Conservation (phyloP, 2,797 vertebrate genomes). For the Enteromius argenteus region DNA sequence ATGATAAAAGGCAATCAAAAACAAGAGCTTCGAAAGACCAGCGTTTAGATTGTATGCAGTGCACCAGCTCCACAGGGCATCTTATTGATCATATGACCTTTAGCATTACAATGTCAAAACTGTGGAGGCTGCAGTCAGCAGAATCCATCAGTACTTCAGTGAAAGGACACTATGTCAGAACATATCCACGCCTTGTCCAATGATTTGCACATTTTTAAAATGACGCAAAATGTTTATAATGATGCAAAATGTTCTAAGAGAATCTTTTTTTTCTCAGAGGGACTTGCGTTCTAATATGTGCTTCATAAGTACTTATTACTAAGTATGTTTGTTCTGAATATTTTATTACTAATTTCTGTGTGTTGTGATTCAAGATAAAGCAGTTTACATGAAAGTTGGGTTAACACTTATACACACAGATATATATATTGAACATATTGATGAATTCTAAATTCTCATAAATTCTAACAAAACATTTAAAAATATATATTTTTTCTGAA, state of each 20-base stretch:
- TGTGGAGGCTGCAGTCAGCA: slow-evolving; percentile 42
- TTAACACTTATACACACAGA: neutral
- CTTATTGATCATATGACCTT: slow-evolving; percentile 62
- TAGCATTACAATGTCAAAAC: slow-evolving; percentile 51
- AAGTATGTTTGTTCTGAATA: neutral
- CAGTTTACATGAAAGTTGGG: neutral
- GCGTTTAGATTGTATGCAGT: slow-evolving; percentile 23
- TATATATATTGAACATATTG: no score
- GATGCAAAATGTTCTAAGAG: neutral
- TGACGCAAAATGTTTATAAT: neutral
- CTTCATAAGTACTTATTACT: neutral
- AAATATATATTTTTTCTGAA: neutral
- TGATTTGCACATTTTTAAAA: neutral
- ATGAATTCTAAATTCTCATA: no score
- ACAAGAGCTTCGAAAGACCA: slow-evolving; percentile 32
- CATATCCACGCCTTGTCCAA: slow-evolving; percentile 1
- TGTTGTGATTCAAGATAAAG: slow-evolving; percentile 19
- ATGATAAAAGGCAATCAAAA: slow-evolving; percentile 35
- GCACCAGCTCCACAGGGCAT: slow-evolving; percentile 13
- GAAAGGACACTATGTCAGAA: slow-evolving; percentile 14
- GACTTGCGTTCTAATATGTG: neutral
- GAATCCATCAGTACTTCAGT: slow-evolving; percentile 33
- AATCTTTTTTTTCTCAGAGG: neutral
- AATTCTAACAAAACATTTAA: neutral
- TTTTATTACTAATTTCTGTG: neutral